phyloP scores from a whole-genome alignment of 2,888 invertebrate species.

The Nemurella pictetii region DNA sequence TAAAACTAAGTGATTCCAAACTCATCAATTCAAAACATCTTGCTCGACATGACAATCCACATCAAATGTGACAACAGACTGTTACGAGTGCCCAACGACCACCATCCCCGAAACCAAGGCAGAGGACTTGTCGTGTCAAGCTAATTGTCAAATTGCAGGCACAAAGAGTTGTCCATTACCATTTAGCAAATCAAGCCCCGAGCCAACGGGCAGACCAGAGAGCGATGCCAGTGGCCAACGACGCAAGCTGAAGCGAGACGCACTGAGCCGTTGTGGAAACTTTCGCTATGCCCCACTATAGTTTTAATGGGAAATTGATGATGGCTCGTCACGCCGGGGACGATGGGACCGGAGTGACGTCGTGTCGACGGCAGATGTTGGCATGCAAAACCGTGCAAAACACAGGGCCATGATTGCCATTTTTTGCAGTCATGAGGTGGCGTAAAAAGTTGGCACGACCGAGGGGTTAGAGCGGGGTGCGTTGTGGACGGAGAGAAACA shows the following conservation, averaged over 20 bases:
- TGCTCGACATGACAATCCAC: not conserved
- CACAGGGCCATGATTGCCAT: not conserved
- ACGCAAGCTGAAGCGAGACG: too few species aligned
- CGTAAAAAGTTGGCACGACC: not conserved
- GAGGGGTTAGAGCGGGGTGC: not conserved
- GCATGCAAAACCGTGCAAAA: not conserved
- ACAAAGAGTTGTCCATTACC: not conserved
- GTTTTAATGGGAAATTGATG: not conserved
- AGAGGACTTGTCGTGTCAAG: not conserved
- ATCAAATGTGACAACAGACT: not conserved
- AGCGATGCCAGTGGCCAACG: too few species aligned
- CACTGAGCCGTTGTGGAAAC: too few species aligned
- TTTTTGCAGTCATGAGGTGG: not conserved
- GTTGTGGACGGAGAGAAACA: too few species aligned
- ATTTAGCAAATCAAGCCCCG: not conserved
- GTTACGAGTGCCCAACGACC: too few species aligned
- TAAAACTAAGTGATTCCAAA: too few species aligned
- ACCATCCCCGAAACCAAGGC: not conserved
- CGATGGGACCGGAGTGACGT: not conserved
- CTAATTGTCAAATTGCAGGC: not conserved
- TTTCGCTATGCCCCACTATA: not conserved
- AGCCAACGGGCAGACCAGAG: too few species aligned
- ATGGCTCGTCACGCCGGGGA: not conserved
- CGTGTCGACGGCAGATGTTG: not conserved
- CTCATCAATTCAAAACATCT: too few species aligned